These are phyloP conservation scores for Battus philenor DNA, from an alignment of 1,140 invertebrate genomes.

Conservation along the genomic window DNA sequence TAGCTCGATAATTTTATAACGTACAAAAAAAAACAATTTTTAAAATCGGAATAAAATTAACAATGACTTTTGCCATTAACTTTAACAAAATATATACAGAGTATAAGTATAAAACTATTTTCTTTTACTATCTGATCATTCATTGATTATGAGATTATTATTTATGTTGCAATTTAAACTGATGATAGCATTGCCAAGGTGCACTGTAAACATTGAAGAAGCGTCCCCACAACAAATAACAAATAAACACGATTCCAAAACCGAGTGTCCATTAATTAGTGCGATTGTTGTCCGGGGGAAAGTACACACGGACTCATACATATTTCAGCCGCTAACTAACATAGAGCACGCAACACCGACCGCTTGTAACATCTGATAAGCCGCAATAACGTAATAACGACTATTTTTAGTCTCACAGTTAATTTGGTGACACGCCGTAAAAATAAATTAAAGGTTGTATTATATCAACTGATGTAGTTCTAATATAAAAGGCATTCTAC, in stretches of 20 bases:
- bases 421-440: slow-evolving; percentile 10
- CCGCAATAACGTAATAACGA: slow-evolving; percentile 1
- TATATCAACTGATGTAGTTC: too few relatives aligned
- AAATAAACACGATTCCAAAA: slow-evolving; percentile 41
- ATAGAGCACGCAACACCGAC: slow-evolving; percentile 34
- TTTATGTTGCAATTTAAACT: too few relatives aligned
- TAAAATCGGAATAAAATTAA: too few relatives aligned
- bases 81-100: too few relatives aligned
- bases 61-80: too few relatives aligned
- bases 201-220: slow-evolving; percentile 16
- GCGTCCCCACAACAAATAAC: slow-evolving; percentile 18
- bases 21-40: too few relatives aligned
- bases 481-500: too few relatives aligned
- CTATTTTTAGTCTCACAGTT: slow-evolving; percentile 2
- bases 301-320: slow-evolving; percentile 9
- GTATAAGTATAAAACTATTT: too few relatives aligned
- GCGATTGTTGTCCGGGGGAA: slow-evolving; percentile 44
- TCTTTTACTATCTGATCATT: too few relatives aligned
- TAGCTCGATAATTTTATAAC: not conserved
- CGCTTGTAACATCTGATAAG: slow-evolving; percentile 20
- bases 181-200: too few relatives aligned
- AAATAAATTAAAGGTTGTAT: slow-evolving; percentile 8
- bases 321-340: slow-evolving; percentile 20
- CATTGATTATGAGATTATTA: too few relatives aligned
- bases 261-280: slow-evolving; percentile 58